phyloP scores from a whole-genome alignment of 2,797 vertebrate species.

The Petrocephalus sullivani region DNA sequence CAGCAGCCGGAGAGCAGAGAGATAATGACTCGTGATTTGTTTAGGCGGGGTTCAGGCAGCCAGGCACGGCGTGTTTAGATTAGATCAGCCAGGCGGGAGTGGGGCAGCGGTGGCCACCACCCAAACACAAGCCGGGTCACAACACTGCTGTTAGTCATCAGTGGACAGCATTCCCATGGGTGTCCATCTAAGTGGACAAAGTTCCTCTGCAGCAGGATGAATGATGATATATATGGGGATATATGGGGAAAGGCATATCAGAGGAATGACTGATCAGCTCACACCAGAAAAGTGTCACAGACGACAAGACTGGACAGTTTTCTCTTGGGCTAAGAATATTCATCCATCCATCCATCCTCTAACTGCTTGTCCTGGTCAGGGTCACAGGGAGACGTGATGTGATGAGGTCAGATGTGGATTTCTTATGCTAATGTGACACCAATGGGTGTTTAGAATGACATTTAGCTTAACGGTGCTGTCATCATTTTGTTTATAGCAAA shows the following conservation, averaged over 20 bases:
- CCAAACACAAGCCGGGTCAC: background rate
- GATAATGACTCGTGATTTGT: conserved; percentile 11
- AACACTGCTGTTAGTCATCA: background rate
- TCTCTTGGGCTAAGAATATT: background rate
- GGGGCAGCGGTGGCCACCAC: background rate
- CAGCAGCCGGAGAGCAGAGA: background rate
- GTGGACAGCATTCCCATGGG: background rate
- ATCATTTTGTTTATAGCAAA: conserved; percentile 38
- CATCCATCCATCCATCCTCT: background rate
- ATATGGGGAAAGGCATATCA: background rate
- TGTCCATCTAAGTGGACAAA: background rate
- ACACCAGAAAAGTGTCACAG: background rate
- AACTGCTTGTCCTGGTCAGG: background rate
- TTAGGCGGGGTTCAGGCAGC: background rate
- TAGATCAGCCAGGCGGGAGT: background rate
- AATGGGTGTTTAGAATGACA: background rate
- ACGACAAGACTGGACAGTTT: background rate
- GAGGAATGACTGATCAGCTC: background rate
- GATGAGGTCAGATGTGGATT: background rate
- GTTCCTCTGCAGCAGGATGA: background rate
- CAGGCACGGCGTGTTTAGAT: background rate
- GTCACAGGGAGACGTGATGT: background rate
- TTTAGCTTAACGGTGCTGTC: background rate
- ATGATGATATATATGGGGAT: background rate
- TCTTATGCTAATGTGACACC: background rate